Evolutionary conservation across 2,888 invertebrate species (phyloP), one percentile per base, ranked within the genome.

Genomic region (Ommatoiulus sabulosus): DNA sequence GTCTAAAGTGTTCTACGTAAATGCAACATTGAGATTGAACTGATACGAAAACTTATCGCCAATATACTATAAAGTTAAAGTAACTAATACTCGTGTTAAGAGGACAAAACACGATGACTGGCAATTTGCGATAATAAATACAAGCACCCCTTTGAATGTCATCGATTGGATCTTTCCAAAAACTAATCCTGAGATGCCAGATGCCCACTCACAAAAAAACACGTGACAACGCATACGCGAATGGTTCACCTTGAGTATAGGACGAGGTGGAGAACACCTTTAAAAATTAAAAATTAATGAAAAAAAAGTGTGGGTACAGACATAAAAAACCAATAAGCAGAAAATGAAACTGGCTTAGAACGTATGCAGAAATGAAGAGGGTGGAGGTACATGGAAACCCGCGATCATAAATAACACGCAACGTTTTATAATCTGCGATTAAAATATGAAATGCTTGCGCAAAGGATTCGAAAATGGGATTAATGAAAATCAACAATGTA

Each of bases 41-140:
- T 52, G 52, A 52, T 52, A 52, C 12, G 52, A 52, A 8, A 52
- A 12, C 17, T 52, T 52, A 52, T 52, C 52, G 17, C 12, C 52
- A 17, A 52, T 52, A 52, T 46, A n/a, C n/a, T n/a, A 46, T 52
- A 52, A 52, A 52, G 52, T 52, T 10, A n/a, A 52, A 52, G 12
- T 52, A 52, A 52, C 52, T 15, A 52, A 52, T 10, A n/a, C n/a
- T 63, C n/a, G 63, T n/a, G n/a, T 20, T n/a, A 63, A 63, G 6
- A 63, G 17, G n/a, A n/a, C 63, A 63, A 63, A 63, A 17, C 63
- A 17, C 17, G 63, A 63, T 63, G 63, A 63, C 63, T 63, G 63
- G 63, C 63, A 63, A n/a, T 63, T 63, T 63, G 63, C n/a, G 63
- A n/a, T 63, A 63, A 63, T 63, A 63, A 17, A 63, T 52, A 63